Conservation (phyloP, 2,888 invertebrate genomes). For the Bombylius major region DNA sequence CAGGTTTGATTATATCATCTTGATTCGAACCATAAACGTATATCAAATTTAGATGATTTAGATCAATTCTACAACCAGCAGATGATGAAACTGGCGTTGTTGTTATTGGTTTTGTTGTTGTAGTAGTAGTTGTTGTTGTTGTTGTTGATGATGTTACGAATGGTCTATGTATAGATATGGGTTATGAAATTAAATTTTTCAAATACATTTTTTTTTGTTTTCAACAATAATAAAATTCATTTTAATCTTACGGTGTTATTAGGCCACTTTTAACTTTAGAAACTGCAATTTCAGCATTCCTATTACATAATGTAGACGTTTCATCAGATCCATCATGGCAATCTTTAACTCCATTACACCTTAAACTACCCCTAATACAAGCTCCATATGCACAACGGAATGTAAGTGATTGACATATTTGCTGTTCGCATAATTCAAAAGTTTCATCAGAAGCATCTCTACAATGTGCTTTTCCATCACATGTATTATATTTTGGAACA, state of each 20-base stretch:
- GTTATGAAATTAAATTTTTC: too few species aligned
- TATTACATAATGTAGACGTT: slow-evolving; percentile 13
- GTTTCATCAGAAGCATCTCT: slow-evolving; percentile 22
- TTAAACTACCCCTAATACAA: slow-evolving; percentile 17
- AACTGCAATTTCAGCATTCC: too few species aligned
- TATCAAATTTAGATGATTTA: neutral
- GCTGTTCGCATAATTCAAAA: slow-evolving; percentile 12
- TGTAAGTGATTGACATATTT: slow-evolving; percentile 18
- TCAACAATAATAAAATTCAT: too few species aligned
- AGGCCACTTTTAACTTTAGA: too few species aligned
- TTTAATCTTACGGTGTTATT: too few species aligned
- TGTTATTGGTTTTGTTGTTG: neutral
- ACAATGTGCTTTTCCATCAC: slow-evolving; percentile 34
- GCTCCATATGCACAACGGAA: slow-evolving; percentile 26
- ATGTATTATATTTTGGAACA: slow-evolving; percentile 13
- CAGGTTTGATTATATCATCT: neutral
- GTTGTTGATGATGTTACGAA: too few species aligned
- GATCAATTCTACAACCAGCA: neutral
- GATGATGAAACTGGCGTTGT: neutral
- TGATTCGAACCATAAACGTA: neutral
- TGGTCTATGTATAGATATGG: too few species aligned
- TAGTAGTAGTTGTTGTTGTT: neutral
- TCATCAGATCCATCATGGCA: slow-evolving; percentile 27
- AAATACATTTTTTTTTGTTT: too few species aligned
- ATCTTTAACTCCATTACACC: slow-evolving; percentile 19